Evolutionary conservation across 2,113 vertebrate genomes (phyloP).

Genomic region (Empidonax alnorum): DNA sequence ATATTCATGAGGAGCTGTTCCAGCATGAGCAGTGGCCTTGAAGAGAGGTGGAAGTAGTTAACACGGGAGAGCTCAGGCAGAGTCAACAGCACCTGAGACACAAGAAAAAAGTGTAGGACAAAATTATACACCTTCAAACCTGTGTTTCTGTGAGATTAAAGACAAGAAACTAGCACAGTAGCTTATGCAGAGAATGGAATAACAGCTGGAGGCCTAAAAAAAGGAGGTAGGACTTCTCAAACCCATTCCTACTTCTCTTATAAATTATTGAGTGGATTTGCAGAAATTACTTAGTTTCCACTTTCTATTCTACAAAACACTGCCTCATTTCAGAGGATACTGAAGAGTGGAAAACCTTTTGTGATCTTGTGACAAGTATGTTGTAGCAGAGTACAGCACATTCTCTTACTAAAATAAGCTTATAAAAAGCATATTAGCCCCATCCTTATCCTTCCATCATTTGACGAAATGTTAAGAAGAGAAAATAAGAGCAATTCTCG

Average conservation of each 20-base stretch:
- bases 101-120: neutral
- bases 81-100: slow-evolving; percentile 86
- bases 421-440: neutral
- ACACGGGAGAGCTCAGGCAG: slow-evolving; percentile 85
- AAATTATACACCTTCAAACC: neutral
- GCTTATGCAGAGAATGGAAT: neutral
- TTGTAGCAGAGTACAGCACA: neutral
- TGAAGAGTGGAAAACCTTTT: neutral
- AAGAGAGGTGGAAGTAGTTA: slow-evolving; percentile 88
- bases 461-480: neutral
- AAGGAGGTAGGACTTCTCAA: neutral
- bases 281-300: neutral
- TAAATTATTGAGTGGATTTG: neutral
- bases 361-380: neutral
- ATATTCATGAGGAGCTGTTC: slow-evolving; percentile 98
- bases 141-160: neutral
- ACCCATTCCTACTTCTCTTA: neutral
- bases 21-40: slow-evolving; percentile 90
- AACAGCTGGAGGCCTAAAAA: neutral
- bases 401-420: neutral
- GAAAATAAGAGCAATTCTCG: neutral
- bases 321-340: neutral
- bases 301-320: neutral
- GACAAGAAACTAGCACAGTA: neutral
- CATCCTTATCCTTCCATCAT: neutral